phyloP scores from a whole-genome alignment of 2,888 invertebrate genomes.

The Calephelis perditalis region DNA sequence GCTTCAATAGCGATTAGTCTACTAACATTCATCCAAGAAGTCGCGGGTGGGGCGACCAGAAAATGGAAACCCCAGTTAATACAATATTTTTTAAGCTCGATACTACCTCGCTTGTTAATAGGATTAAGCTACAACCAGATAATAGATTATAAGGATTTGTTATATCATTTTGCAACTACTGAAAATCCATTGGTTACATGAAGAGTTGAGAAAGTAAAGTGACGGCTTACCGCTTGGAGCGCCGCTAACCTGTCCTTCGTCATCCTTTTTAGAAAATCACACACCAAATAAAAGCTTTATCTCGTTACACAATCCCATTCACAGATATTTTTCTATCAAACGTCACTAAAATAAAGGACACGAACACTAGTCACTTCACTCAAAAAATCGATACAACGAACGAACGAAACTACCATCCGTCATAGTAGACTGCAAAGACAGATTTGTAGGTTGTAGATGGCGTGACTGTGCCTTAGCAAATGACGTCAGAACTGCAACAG shows the following conservation, averaged over 20 bases:
- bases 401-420: conserved; percentile 79
- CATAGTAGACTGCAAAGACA: conserved; percentile 53
- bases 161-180: conserved; percentile 62
- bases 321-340: conserved; percentile 84
- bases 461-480: conserved; percentile 39
- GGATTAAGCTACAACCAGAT: conserved; percentile 16
- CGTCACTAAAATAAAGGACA: conserved; percentile 84
- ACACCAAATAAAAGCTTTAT: conserved; percentile 81
- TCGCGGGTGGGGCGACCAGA: conserved; percentile 69
- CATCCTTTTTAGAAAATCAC: conserved; percentile 85
- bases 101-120: not conserved
- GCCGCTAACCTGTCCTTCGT: conserved; percentile 98
- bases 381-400: conserved; percentile 89
- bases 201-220: conserved; percentile 47
- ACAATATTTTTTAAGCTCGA: conserved; percentile 3
- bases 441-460: conserved; percentile 56
- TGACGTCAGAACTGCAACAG: conserved; percentile 51
- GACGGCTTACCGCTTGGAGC: conserved; percentile 91
- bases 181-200: conserved; percentile 59
- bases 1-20: conserved; percentile 51
- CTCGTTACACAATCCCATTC: conserved; percentile 88
- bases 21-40: conserved; percentile 53
- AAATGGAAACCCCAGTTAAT: conserved; percentile 24
- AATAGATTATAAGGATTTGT: conserved; percentile 45
- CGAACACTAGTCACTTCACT: conserved; percentile 83